A percentile compares a stretch with the other conserved stretches of the same genome.
Evolutionary conservation across 2,888 invertebrate genomes (phyloP).

Genomic region (Cephus rjabovi): DNA sequence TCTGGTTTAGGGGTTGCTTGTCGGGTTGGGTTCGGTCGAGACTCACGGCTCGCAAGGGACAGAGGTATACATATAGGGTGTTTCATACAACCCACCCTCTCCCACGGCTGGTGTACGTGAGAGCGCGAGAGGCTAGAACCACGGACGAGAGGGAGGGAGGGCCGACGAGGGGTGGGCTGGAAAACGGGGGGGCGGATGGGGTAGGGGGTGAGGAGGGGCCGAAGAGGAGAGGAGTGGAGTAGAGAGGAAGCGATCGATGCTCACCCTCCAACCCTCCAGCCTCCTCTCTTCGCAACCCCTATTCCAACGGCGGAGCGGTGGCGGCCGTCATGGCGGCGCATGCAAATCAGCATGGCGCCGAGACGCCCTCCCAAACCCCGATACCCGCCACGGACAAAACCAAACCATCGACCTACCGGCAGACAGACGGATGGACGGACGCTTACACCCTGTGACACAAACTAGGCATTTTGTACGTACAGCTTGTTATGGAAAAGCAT

Average conservation of each 20-base stretch:
- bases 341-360: conserved; percentile 75
- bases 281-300: conserved; percentile 36
- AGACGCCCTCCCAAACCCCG: conserved; percentile 62
- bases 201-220: conserved; percentile 21
- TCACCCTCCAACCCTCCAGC: conserved; percentile 62
- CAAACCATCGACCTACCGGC: conserved; percentile 61
- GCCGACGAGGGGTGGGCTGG: conserved; percentile 56
- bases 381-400: conserved; percentile 53
- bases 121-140: conserved; percentile 39
- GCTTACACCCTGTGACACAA: conserved; percentile 48
- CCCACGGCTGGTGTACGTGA: conserved; percentile 18
- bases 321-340: conserved; percentile 72
- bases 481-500: neutral
- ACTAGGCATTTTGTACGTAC: conserved; percentile 45
- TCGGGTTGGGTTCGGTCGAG: conserved; percentile 36
- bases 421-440: conserved; percentile 43
- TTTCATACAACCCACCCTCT: neutral
- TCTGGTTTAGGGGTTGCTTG: conserved; percentile 42
- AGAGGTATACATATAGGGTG: conserved; percentile 11
- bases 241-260: conserved; percentile 69
- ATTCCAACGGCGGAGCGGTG: conserved; percentile 48
- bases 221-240: conserved; percentile 38
- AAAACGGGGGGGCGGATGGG: conserved; percentile 37
- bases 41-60: conserved; percentile 14
- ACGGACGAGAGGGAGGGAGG: conserved; percentile 39